Evolutionary conservation across 1,140 invertebrate genomes (phyloP), one percentile per base, ranked within the genome.

Genomic region (Acromyrmex charruanus): DNA sequence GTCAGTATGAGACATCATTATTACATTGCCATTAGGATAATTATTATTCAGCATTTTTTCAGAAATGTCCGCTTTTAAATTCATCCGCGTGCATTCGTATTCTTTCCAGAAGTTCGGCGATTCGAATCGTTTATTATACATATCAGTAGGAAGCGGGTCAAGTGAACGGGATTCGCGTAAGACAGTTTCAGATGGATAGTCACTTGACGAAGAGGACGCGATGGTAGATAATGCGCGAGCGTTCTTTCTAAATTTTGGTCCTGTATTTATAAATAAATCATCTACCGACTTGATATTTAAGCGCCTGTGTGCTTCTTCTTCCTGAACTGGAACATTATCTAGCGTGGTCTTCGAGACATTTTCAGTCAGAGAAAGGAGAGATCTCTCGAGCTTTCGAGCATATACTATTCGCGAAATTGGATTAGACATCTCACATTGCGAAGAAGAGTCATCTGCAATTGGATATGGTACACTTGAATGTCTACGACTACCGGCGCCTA

Each of bases 11-110:
- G 94, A 66, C 35, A 93, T 88, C 77, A 94, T 93, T 85, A 95
- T 92, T 25, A 96, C 92, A 92, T 96, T 96, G 1, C 96, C 96
- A 84, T 96, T 96, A 0, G 96, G 95, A 89, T 95, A 96, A 92
- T 96, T 96, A 69, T 96, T 96, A 80, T 96, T 96, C 5, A 95
- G 88, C 75, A 95, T 71, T 90, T 95, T 96, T n/a, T 94, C 94
- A 21, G 94, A 93, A 4, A 94, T 91, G 81, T 95, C 94, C 3
- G 93, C 93, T 75, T 95, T 95, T 14, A 94, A 95, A 72, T 92
- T 89, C 6, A 92, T 93, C 39, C 92, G 86, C 31, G 86, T 90
- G 80, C 93, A 95, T 85, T 95, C 96, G 71, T 95, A 68, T 25
- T 94, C 91, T 21, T 93, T 93, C 87, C 92, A 92, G 25, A 93